A percentile compares a stretch with the other conserved stretches of the same genome.
Conservation (phyloP, 2,797 vertebrate species). For the Peromyscus eremicus region DNA sequence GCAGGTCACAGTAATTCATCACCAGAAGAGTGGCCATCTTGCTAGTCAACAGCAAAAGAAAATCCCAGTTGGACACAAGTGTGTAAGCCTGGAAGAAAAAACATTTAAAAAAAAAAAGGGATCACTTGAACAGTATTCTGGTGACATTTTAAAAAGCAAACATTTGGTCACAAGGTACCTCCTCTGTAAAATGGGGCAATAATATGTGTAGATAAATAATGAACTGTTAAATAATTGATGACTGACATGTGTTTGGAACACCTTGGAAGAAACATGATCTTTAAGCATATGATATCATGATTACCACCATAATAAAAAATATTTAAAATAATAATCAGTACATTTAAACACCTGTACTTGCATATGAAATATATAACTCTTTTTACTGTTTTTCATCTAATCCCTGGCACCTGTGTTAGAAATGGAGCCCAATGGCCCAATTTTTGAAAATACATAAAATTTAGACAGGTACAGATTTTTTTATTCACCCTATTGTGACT, state of each 20-base stretch:
- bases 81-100: background rate
- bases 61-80: background rate
- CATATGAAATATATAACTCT: constrained; percentile 74
- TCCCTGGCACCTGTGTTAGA: constrained; percentile 79
- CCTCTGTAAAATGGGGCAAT: constrained; percentile 40
- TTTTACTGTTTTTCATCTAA: constrained; percentile 82
- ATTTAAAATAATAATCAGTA: constrained; percentile 76
- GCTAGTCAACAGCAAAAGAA: background rate
- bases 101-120: background rate
- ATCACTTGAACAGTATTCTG: background rate
- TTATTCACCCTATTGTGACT: constrained; percentile 78
- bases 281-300: constrained; percentile 76
- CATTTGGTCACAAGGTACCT: constrained; percentile 42
- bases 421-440: constrained; percentile 54
- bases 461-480: constrained; percentile 77
- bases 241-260: constrained; percentile 56
- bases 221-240: constrained; percentile 67
- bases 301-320: constrained; percentile 72
- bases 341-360: constrained; percentile 74
- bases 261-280: constrained; percentile 72
- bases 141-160: constrained; percentile 1
- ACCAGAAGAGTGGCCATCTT: background rate
- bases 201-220: constrained; percentile 21
- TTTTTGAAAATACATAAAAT: constrained; percentile 77
- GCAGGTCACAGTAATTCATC: background rate